A percentile compares a stretch with the other conserved stretches of the same genome.
Evolutionary conservation across 1,140 invertebrate species (phyloP).

Genomic region (Mercenaria mercenaria): DNA sequence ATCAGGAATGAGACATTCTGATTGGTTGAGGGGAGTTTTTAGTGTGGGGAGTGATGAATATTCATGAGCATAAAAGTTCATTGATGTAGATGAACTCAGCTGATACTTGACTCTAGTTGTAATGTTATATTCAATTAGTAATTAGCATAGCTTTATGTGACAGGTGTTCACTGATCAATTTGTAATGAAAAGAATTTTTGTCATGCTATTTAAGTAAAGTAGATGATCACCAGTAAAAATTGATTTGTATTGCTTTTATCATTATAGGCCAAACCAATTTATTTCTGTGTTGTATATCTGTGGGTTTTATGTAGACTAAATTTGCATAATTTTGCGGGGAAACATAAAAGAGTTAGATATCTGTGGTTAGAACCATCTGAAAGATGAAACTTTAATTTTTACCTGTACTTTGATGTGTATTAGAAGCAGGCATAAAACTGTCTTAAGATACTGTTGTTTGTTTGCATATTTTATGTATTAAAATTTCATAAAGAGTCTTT

Average conservation of each 20-base stretch:
- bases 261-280: not conserved
- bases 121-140: slow-evolving; percentile 9
- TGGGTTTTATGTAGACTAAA: too few relatives aligned
- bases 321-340: too few relatives aligned
- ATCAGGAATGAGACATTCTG: slow-evolving; percentile 3
- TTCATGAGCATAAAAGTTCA: slow-evolving; percentile 1
- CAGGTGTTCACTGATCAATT: not conserved
- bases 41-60: slow-evolving; percentile 25
- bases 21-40: slow-evolving; percentile 24
- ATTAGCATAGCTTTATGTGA: not conserved
- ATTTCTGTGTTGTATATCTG: too few relatives aligned
- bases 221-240: not conserved
- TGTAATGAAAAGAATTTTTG: not conserved
- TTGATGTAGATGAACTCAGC: not conserved
- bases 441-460: too few relatives aligned
- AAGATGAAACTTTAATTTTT: too few relatives aligned
- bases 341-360: too few relatives aligned
- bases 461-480: too few relatives aligned
- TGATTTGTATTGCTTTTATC: not conserved
- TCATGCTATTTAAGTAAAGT: not conserved
- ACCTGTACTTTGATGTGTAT: too few relatives aligned
- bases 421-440: too few relatives aligned
- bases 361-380: too few relatives aligned
- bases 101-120: not conserved
- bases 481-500: too few relatives aligned